phyloP scores from a whole-genome alignment of 2,113 vertebrate species.

The Numida meleagris region DNA sequence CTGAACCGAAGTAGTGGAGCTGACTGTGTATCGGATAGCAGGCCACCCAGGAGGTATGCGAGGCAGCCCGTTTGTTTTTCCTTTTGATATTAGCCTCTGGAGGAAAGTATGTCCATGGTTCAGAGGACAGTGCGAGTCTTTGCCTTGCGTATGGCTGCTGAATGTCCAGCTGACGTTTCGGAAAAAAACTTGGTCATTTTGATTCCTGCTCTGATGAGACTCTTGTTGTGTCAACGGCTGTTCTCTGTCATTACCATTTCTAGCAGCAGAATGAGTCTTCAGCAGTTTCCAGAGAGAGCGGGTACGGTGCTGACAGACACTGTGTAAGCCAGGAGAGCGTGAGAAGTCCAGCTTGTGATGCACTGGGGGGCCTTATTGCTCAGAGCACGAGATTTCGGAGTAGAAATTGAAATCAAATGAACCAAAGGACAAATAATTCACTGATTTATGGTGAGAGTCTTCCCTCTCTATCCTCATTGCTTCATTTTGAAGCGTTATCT shows the following conservation, averaged over 20 bases:
- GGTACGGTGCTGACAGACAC: background rate
- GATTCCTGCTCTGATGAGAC: background rate
- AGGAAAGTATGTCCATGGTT: constrained; percentile 9
- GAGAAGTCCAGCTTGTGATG: background rate
- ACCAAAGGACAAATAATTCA: background rate
- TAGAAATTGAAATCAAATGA: background rate
- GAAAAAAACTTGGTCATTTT: background rate
- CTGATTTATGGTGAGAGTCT: background rate
- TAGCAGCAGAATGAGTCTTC: background rate
- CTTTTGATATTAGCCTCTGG: constrained; percentile 52
- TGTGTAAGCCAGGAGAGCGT: background rate
- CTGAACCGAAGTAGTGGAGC: background rate
- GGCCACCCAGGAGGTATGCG: constrained; percentile 11
- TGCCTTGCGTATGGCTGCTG: constrained; percentile 15
- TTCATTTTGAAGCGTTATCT: background rate
- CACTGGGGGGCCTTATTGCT: background rate
- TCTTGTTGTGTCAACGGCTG: background rate
- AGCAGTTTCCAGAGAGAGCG: background rate
- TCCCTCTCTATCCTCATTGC: background rate
- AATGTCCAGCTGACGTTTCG: background rate
- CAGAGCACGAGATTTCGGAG: background rate
- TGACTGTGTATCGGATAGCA: background rate
- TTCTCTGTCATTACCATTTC: background rate
- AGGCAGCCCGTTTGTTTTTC: constrained; percentile 17
- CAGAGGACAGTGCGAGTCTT: constrained; percentile 14